Percentiles rank a stretch among this genome's conserved stretches.
These are phyloP conservation scores for Prochilodus magdalenae DNA, from an alignment of 2,113 vertebrate genomes.

Conservation along the genomic window DNA sequence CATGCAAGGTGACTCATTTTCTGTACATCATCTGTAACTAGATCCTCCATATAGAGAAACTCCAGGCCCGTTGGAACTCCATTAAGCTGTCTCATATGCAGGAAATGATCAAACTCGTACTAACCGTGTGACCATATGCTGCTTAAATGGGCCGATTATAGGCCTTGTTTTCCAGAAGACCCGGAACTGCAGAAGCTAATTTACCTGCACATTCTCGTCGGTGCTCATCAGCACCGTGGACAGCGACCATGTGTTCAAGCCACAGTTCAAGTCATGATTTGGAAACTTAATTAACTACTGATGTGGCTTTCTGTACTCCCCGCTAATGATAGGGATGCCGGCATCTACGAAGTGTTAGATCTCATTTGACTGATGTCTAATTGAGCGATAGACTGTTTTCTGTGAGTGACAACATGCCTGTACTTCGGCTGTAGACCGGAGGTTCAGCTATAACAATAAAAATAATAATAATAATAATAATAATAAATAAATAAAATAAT, in stretches of 20 bases:
- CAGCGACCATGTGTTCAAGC: not conserved
- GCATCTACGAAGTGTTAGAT: too few species aligned
- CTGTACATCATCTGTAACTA: too few species aligned
- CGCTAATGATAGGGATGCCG: not conserved
- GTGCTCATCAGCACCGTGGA: slow-evolving; percentile 1
- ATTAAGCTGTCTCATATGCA: not conserved
- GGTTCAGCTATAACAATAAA: too few species aligned
- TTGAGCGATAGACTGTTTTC: too few species aligned
- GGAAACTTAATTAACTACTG: not conserved
- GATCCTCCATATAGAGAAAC: not conserved
- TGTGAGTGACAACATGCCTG: too few species aligned
- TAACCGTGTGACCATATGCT: not conserved
- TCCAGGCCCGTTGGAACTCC: not conserved
- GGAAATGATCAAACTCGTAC: not conserved
- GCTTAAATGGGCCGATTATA: not conserved
- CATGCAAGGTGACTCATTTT: too few species aligned
- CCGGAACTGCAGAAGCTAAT: not conserved
- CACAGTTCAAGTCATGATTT: not conserved
- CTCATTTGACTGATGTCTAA: too few species aligned
- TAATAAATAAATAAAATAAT: too few species aligned
- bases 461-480: too few species aligned
- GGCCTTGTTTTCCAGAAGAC: not conserved
- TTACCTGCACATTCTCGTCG: not conserved
- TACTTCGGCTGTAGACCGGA: too few species aligned
- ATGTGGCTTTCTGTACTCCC: not conserved